Base-by-base conservation (phyloP, 35 echinoderm and acorn worm genomes). In the Strongylocentrotus purpuratus region DNA sequence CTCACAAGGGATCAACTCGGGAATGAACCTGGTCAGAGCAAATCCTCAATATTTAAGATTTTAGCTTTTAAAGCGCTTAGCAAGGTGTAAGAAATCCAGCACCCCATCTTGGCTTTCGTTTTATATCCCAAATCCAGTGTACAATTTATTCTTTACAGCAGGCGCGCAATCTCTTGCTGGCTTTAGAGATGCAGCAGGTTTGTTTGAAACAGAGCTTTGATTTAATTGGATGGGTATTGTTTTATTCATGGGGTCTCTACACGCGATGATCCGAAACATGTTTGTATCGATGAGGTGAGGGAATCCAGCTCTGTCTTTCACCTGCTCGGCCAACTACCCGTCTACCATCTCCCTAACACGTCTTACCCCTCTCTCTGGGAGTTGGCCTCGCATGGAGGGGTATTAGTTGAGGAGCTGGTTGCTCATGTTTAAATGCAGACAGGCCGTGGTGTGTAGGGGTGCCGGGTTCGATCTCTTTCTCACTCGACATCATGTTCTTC, bases 271-370 rank as follows among this genome's bases (percentile, higher is more conserved):
- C 87, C 87, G 32, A 15, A 10, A 89, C 87, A 45, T 89, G 87
- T 89, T 89, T 89, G 87, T 89, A 89, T 89, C 87, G 87, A 89
- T 46, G 87, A 89, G 45, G 5, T 78, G 65, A 78, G 65, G 65
- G 65, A 78, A 28, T 78, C 65, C 20, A 9, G 65, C 20, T 78
- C 65, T 78, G n/a, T n/a, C 65, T 78, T 55, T 78, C 65, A 78
- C 65, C 65, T 78, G 65, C 65, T 78, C 65, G 65, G 25, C 65
- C 65, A 78, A 28, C 65, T 78, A n/a, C 22, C 65, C 65, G 18
- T 78, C 65, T 78, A 78, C 65, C 65, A 78, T 78, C 20, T 78
- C 65, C 65, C 65, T 78, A 22, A 78, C 65, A 78, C 65, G 65
- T 18, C 7, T 22, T 78, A 78, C 22, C 22, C 65, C 65, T 78